phyloP scores from a whole-genome alignment of 2,113 vertebrate genomes.

The Nansenia antarctica region DNA sequence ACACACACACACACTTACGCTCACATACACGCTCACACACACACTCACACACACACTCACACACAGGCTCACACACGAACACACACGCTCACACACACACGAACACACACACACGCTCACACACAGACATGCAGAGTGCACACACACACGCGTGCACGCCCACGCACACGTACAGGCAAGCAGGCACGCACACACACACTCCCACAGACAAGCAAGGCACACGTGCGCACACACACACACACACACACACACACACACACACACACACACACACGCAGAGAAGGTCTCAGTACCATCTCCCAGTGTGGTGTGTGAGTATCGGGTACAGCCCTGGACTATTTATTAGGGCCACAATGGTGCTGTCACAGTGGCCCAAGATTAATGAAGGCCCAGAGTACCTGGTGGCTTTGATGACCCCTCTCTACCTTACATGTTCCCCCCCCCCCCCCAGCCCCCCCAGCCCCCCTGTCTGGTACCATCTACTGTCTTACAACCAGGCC shows the following conservation, averaged over 20 bases:
- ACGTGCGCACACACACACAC: not conserved
- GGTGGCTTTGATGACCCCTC: conserved; percentile 33
- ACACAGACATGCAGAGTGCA: not conserved
- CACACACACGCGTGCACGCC: not conserved
- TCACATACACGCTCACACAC: not conserved
- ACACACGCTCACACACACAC: not conserved
- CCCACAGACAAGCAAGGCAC: too few relatives aligned
- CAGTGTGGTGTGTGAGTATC: conserved; percentile 53
- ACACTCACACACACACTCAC: not conserved
- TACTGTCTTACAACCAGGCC: conserved; percentile 14
- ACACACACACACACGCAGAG: not conserved
- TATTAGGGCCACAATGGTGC: conserved; percentile 65
- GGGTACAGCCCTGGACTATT: conserved; percentile 59
- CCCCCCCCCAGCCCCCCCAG: conserved; percentile 1
- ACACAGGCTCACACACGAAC: not conserved
- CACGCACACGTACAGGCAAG: too few relatives aligned
- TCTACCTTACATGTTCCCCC: conserved; percentile 34
- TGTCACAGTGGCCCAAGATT: conserved; percentile 69
- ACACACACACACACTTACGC: not conserved
- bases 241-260: not conserved
- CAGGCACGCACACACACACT: not conserved
- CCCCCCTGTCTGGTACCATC: conserved; percentile 19
- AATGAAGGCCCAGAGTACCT: conserved; percentile 53
- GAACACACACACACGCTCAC: not conserved
- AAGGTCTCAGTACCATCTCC: conserved; percentile 36